Percentiles rank a stretch among this genome's conserved stretches.
Conservation (phyloP, 2,113 vertebrate genomes). For the Grantiella picta region DNA sequence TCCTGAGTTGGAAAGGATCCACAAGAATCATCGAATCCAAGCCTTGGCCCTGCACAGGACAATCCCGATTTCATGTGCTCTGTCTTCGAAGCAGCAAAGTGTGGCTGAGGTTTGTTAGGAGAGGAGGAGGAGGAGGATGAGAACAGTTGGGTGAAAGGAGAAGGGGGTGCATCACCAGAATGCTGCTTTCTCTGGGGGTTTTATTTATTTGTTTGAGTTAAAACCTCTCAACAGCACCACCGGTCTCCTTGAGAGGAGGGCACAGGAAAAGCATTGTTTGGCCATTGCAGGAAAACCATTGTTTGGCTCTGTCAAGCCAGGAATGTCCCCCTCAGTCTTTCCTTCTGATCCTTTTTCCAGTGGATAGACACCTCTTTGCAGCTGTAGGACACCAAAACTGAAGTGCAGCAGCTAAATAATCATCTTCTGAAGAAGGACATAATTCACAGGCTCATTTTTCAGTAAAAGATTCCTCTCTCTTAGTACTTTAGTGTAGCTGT, state of each 20-base stretch:
- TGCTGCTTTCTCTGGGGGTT: background rate
- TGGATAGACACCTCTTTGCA: background rate
- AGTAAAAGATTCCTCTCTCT: background rate
- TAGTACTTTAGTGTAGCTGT: accelerated
- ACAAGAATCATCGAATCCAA: background rate
- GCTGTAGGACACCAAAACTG: background rate
- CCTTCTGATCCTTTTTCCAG: background rate
- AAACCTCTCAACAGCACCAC: background rate
- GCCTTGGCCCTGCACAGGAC: background rate
- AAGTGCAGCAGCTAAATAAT: background rate
- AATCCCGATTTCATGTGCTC: background rate
- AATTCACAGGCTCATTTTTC: background rate
- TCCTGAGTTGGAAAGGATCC: background rate
- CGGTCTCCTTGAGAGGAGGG: background rate
- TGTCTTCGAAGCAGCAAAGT: background rate
- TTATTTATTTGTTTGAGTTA: background rate
- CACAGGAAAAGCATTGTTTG: background rate
- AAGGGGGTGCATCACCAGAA: background rate
- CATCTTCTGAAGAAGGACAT: background rate
- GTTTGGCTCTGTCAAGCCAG: background rate
- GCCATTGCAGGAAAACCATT: background rate
- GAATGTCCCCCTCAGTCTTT: background rate
- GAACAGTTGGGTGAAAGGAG: background rate
- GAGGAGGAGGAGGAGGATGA: background rate
- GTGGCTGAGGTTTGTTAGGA: background rate